phyloP scores from a whole-genome alignment of 2,113 vertebrate genomes.

The Hydropotes inermis region DNA sequence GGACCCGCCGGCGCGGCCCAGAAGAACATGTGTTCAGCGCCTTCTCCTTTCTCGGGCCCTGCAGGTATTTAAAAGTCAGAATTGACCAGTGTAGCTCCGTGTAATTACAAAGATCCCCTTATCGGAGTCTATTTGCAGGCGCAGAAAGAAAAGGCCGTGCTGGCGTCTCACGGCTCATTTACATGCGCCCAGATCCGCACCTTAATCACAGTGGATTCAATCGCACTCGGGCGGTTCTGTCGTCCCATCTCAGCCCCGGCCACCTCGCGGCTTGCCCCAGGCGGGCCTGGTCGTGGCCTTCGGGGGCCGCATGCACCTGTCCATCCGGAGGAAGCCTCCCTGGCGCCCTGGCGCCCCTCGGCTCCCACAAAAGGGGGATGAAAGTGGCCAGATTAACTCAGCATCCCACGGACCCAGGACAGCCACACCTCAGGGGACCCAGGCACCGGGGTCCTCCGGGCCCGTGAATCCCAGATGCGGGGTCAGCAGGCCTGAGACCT shows the following conservation, averaged over 20 bases:
- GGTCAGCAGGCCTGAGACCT: not conserved
- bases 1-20: slow-evolving; percentile 82
- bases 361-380: not conserved
- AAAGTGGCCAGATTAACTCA: too few relatives aligned
- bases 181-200: slow-evolving; percentile 86
- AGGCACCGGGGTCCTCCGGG: not conserved
- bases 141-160: slow-evolving; percentile 83
- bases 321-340: fast-evolving
- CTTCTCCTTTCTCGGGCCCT: slow-evolving; percentile 76
- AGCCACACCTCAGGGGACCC: not conserved
- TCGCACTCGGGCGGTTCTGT: not conserved
- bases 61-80: slow-evolving; percentile 87
- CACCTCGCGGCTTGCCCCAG: fast-evolving
- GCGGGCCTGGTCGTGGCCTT: fast-evolving
- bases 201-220: slow-evolving; percentile 84
- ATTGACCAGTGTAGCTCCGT: slow-evolving; percentile 89
- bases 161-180: slow-evolving; percentile 88
- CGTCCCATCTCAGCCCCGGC: not conserved
- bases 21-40: slow-evolving; percentile 81
- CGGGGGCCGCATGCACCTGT: not conserved
- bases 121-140: slow-evolving; percentile 89
- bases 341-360: fast-evolving
- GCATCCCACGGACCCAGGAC: fast-evolving
- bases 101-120: slow-evolving; percentile 94
- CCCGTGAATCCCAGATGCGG: fast-evolving